Conservation (phyloP, 2,797 vertebrate genomes). For the Acanthurus leucopareius region DNA sequence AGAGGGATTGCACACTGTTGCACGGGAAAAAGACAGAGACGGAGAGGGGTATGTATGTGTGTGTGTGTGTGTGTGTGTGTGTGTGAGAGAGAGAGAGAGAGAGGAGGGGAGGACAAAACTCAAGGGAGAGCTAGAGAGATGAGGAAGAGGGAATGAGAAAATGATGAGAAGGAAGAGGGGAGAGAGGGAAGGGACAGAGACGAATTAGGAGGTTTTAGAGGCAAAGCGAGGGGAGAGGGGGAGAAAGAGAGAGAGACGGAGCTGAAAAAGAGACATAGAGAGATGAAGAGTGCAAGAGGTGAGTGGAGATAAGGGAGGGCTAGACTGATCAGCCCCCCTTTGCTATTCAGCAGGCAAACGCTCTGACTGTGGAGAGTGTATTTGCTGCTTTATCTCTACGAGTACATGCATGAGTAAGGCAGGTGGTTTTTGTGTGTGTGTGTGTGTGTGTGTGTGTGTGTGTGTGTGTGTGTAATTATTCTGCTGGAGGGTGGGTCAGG, state of each 20-base stretch:
- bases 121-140: constrained; percentile 18
- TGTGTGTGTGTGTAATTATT: constrained; percentile 53
- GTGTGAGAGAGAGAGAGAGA: constrained; percentile 12
- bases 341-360: constrained; percentile 68
- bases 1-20: constrained; percentile 79
- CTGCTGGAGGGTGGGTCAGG: constrained; percentile 46
- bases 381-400: constrained; percentile 60
- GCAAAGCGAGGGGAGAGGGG: constrained; percentile 15
- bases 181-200: constrained; percentile 30
- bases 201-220: constrained; percentile 53
- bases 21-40: constrained; percentile 54
- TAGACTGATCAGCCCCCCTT: constrained; percentile 57
- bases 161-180: not conserved
- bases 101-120: constrained; percentile 17
- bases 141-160: constrained; percentile 20
- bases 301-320: constrained; percentile 63
- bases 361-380: constrained; percentile 52
- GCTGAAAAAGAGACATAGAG: constrained; percentile 29
- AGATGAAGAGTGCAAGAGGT: constrained; percentile 69
- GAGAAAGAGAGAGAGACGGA: not conserved
- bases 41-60: not conserved
- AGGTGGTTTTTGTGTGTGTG: constrained; percentile 38
- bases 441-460: constrained; percentile 6
- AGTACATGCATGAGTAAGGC: constrained; percentile 53
- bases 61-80: not conserved